Conservation (phyloP, 2,797 vertebrate genomes). For the Austrolebias charrua region DNA sequence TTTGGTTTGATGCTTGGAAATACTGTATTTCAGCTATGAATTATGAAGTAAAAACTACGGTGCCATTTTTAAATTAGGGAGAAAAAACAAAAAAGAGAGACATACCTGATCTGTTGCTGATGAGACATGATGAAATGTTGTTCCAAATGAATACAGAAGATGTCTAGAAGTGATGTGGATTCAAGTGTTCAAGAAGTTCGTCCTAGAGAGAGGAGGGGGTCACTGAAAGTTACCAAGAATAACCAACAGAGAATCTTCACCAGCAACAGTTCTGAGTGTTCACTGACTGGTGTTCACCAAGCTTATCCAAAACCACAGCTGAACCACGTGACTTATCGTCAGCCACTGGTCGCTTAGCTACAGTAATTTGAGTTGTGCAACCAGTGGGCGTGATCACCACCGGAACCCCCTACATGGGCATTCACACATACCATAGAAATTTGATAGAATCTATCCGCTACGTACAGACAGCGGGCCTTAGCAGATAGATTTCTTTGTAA, state of each 20-base stretch:
- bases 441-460: background rate
- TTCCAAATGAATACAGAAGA: slow-evolving; percentile 11
- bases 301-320: slow-evolving; percentile 12
- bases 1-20: too few relatives aligned
- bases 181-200: slow-evolving; percentile 12
- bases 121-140: slow-evolving; percentile 75
- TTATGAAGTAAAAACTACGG: background rate
- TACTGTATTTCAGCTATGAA: too few relatives aligned
- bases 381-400: slow-evolving; percentile 37
- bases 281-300: background rate
- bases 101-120: slow-evolving; percentile 81
- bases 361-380: background rate
- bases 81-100: background rate
- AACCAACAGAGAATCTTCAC: too few relatives aligned
- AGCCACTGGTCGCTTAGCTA: background rate
- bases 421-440: slow-evolving; percentile 11
- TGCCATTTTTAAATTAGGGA: background rate
- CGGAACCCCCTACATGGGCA: slow-evolving; percentile 45
- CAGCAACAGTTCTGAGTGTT: slow-evolving; percentile 3
- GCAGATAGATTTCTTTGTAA: background rate
- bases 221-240: background rate
- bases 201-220: slow-evolving; percentile 33
- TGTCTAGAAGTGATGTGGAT: slow-evolving; percentile 10
- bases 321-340: slow-evolving; percentile 28
- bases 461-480: accelerated